These are phyloP conservation scores for Acanthis flammea DNA, from an alignment of 2,797 vertebrate genomes.

Conservation along the genomic window DNA sequence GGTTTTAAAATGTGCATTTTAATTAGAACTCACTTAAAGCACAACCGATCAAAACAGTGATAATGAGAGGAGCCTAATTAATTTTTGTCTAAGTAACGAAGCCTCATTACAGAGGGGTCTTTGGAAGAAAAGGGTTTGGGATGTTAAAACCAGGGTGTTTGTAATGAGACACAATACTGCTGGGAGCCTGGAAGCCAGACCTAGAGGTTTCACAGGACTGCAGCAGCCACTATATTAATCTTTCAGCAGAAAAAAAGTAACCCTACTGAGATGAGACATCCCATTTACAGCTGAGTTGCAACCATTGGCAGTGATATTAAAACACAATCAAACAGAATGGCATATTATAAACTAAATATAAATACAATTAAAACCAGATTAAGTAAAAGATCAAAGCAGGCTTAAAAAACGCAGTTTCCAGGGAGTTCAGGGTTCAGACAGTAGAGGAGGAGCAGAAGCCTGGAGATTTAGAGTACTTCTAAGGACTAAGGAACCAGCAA, in stretches of 20 bases:
- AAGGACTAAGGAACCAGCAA: not conserved
- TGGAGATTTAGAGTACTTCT: not conserved
- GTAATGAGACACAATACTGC: constrained; percentile 41
- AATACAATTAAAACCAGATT: constrained; percentile 63
- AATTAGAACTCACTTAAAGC: constrained; percentile 71
- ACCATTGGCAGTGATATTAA: constrained; percentile 54
- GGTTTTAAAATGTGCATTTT: constrained; percentile 69
- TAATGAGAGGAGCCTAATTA: constrained; percentile 70
- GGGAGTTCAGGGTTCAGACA: constrained; percentile 38
- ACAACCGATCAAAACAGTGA: constrained; percentile 62
- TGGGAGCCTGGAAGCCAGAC: constrained; percentile 61
- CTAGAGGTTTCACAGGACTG: constrained; percentile 41
- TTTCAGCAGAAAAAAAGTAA: constrained; percentile 61
- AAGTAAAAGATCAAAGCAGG: constrained; percentile 54
- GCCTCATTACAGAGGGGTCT: constrained; percentile 52
- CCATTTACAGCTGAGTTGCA: constrained; percentile 20
- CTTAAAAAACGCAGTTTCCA: constrained; percentile 2
- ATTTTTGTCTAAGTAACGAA: constrained; percentile 67
- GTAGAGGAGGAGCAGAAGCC: constrained; percentile 3
- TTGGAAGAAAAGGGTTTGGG: constrained; percentile 18
- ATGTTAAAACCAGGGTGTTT: constrained; percentile 46
- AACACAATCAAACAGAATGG: constrained; percentile 59
- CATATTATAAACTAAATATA: constrained; percentile 64
- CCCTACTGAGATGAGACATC: constrained; percentile 52
- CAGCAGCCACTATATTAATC: constrained; percentile 62